Conservation (phyloP, 2,797 vertebrate species). For the Phoeniculus purpureus region DNA sequence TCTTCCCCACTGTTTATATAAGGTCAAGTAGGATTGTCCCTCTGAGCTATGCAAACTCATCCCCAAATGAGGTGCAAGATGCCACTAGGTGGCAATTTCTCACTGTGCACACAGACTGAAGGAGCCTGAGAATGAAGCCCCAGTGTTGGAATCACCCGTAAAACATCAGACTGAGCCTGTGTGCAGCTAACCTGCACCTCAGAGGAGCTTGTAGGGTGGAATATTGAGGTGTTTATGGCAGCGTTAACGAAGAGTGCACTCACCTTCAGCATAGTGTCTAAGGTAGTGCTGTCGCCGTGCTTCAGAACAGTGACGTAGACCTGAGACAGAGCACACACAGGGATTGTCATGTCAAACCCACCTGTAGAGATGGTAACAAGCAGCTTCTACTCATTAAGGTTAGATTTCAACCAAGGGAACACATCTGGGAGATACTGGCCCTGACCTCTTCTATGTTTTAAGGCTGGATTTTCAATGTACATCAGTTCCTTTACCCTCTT, state of each 20-base stretch:
- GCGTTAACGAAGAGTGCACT: neutral
- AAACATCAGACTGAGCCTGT: rapidly evolving
- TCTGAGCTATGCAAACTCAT: neutral
- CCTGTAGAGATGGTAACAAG: neutral
- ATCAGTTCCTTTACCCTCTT: neutral
- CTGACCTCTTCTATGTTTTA: neutral
- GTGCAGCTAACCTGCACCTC: neutral
- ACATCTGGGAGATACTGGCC: neutral
- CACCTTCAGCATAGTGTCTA: constrained; percentile 98
- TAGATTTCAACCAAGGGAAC: neutral
- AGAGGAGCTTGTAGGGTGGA: neutral
- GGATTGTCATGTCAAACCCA: neutral
- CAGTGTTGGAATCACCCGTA: neutral
- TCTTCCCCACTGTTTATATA: neutral
- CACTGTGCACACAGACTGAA: neutral
- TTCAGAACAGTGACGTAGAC: constrained; percentile 96
- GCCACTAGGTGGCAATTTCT: constrained; percentile 71
- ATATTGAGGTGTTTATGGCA: neutral
- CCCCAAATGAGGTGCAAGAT: neutral
- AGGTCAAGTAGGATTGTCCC: neutral
- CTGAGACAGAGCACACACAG: constrained; percentile 70
- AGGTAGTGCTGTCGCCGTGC: constrained; percentile 89
- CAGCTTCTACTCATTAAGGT: rapidly evolving
- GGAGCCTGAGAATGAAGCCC: neutral
- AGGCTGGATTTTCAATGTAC: neutral